Evolutionary conservation across 2,888 invertebrate species (phyloP).

Genomic region (Erpobdella octoculata): DNA sequence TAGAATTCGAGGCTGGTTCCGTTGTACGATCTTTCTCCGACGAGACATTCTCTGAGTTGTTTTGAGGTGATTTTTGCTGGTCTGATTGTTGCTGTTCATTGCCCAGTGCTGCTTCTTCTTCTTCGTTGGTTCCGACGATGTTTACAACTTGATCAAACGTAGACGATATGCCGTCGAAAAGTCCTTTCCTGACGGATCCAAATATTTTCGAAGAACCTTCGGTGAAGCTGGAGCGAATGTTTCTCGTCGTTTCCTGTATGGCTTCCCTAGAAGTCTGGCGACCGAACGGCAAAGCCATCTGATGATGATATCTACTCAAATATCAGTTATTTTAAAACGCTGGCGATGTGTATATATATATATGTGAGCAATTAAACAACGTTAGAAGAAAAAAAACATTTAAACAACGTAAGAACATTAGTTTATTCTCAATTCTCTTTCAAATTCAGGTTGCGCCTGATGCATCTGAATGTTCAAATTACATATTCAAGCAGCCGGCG

Average conservation of each 20-base stretch:
- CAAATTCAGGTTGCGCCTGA: too few species aligned
- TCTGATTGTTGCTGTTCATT: background rate
- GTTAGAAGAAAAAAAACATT: too few species aligned
- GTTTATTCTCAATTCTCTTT: too few species aligned
- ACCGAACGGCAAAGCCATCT: conserved; percentile 31
- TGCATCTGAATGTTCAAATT: too few species aligned
- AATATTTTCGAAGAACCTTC: conserved; percentile 35
- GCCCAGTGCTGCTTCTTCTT: background rate
- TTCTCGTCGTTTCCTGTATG: conserved; percentile 22
- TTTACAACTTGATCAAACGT: conserved; percentile 34
- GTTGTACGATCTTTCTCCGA: background rate
- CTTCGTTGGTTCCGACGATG: conserved; percentile 30
- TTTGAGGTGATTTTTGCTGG: conserved; percentile 3
- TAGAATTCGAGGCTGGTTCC: background rate
- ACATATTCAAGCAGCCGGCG: too few species aligned
- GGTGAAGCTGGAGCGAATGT: conserved; percentile 34
- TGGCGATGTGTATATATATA: too few species aligned
- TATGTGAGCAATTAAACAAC: too few species aligned
- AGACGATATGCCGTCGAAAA: conserved; percentile 34
- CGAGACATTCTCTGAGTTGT: background rate
- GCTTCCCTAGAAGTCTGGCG: conserved; percentile 28
- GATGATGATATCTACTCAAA: background rate
- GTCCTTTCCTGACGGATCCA: conserved; percentile 35
- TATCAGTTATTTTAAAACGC: too few species aligned
- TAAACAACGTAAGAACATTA: too few species aligned